Base-by-base conservation (phyloP, 2,113 vertebrate species). In the Prolemur simus region DNA sequence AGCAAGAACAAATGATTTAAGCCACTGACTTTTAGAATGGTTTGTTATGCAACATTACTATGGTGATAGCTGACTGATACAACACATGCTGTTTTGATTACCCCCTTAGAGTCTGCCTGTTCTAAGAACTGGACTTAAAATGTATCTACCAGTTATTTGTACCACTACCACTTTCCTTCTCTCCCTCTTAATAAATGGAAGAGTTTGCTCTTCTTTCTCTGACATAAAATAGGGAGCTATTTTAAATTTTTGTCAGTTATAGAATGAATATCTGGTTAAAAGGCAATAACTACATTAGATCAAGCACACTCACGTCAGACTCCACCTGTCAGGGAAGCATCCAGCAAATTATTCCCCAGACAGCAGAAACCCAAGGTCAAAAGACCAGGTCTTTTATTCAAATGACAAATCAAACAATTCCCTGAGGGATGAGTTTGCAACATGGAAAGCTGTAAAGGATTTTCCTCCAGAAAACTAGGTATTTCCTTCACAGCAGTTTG, bases 371-470 rank as follows among this genome's bases (percentile, higher is more conserved):
- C 60, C 69, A 90, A 83, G 21, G 37, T 78, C 56, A 95, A 94
- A 96, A 84, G 37, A 60, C 23, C 20, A 90, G 25, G 45, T 52
- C 13, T 54, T 87, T 76, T 91, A 66, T 73, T 15, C n/a, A 84
- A 96, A 95, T 78, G n/a, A 95, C 5, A 95, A 97, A 93, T 91
- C 37, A 78, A 78, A 78, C 39, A 27, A 52, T 71, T 93, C 29
- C 56, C 66, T 80, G 27, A 82, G 56, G 9, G 45, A 92, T 74
- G 3, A 78, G 13, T 93, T 83, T 66, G 58, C 58, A 95, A 34
- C 23, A 93, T 49, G 34, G 52, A 90, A 90, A 83, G 39, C 13
- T 78, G 8, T 64, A 82, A 83, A 78, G 63, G 87, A 87, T 68
- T 91, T 78, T 87, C 45, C 69, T 95, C 54, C 47, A 96, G 87